Evolutionary conservation across 37 sponge, comb jelly and placozoan species (phyloP).

Genomic region (Theonella swinhoei): DNA sequence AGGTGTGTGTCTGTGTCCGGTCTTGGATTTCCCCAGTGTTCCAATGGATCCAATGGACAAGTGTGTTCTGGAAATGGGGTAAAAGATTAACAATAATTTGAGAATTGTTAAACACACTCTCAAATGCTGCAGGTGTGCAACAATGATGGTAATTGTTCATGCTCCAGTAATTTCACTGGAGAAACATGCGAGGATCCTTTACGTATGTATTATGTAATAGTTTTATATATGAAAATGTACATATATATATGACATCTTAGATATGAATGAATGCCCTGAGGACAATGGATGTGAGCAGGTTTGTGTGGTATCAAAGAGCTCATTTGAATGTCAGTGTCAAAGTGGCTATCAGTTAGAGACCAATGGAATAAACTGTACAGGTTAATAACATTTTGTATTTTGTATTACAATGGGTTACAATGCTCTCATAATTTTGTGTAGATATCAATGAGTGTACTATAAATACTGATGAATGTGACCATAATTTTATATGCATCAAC

Average conservation of each 20-base stretch:
- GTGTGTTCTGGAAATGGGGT: constrained; percentile 66
- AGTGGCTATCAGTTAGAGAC: constrained; percentile 36
- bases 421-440: neutral
- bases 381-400: no score
- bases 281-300: constrained; percentile 50
- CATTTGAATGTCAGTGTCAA: constrained; percentile 30
- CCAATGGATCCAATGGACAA: constrained; percentile 43
- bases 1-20: constrained; percentile 18
- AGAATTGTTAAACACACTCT: no score
- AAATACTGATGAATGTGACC: neutral
- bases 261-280: neutral
- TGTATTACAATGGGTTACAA: no score
- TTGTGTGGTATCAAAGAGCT: constrained; percentile 11
- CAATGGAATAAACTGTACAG: no score
- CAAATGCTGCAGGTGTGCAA: constrained; percentile 57
- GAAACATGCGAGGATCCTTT: neutral
- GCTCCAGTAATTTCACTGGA: constrained; percentile 57
- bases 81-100: no score
- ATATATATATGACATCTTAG: no score
- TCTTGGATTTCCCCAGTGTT: constrained; percentile 32
- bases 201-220: no score
- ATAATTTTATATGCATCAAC: neutral
- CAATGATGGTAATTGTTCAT: constrained; percentile 46
- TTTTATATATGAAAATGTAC: no score
- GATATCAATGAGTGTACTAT: constrained; percentile 18